Evolutionary conservation across 1,140 invertebrate species (phyloP), one percentile per base, ranked within the genome.

Genomic region (Drosophila oshimai): DNA sequence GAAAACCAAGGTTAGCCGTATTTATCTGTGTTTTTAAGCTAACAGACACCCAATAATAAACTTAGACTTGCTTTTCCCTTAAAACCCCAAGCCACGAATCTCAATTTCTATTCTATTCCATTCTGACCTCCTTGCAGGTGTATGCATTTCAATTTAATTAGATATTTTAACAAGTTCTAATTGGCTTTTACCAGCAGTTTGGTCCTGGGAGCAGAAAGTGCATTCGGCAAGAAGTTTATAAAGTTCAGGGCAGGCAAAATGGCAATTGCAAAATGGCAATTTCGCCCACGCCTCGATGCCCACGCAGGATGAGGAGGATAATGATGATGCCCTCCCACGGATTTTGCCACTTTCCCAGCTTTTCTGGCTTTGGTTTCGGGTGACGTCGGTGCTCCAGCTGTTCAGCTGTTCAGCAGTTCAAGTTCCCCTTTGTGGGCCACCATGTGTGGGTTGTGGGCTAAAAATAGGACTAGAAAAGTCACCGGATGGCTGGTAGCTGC

Each of bases 381-480:
- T 65, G 61, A 65, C 61, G 61, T 65, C 26, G 57, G 33, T 22
- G 33, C 33, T 65, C 60, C 57, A 42, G 49, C 49, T 54, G 54
- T 50, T 42, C 36, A 20, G 28, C 55, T 45, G 37, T 33, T n/a
- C 57, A 42, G 49, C 49, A 42, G 54, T 50, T 42, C 36, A 20
- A 20, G 37, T 33, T 58, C 12, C 31, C 26, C 13, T 46, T 10
- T 22, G 37, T 17, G n/a, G 24, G 57, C 31, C 29, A 33, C 10
- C n/a, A 33, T 36, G 36, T 58, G 36, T 24, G 15, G 46, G 13
- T 34, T 6, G 12, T 26, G 24, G 13, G 44, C 7, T 71, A 70
- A 24, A 60, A 71, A 71, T 71, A 71, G 65, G 44, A 45, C 31
- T 50, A 50, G 67, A 49, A 69, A 50, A 49, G 54, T 51, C 42